Conservation (phyloP, 2,113 vertebrate species). For the Mesitornis unicolor region DNA sequence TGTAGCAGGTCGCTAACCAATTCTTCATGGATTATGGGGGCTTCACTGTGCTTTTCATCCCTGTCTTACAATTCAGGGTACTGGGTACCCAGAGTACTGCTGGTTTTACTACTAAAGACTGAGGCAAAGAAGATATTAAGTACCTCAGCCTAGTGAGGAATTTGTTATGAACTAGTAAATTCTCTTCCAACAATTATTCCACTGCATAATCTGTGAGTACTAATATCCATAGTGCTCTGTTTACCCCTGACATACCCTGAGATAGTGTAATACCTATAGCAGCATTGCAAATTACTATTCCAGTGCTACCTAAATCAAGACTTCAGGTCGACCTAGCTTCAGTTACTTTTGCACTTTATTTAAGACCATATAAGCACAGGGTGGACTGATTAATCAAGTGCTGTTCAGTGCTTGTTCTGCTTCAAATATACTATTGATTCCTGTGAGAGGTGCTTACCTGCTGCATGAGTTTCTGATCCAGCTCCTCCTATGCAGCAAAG, state of each 20-base stretch:
- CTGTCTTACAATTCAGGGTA: too few relatives aligned
- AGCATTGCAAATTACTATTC: neutral
- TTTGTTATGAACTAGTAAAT: neutral
- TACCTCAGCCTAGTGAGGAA: too few relatives aligned
- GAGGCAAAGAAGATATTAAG: too few relatives aligned
- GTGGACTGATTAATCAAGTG: neutral
- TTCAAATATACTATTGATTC: neutral
- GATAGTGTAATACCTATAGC: neutral
- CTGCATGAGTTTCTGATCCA: neutral
- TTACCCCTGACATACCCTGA: neutral
- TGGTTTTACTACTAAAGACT: too few relatives aligned
- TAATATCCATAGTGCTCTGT: neutral
- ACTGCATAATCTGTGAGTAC: neutral
- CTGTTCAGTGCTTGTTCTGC: neutral
- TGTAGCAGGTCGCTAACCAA: too few relatives aligned
- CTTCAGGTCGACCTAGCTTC: neutral
- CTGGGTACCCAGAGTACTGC: too few relatives aligned
- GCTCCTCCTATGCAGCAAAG: neutral
- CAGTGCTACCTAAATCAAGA: neutral
- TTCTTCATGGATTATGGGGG: too few relatives aligned
- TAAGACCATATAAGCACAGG: neutral
- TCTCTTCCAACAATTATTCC: neutral
- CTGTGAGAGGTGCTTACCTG: neutral
- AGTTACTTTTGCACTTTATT: neutral
- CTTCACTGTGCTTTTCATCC: too few relatives aligned